phyloP scores from a whole-genome alignment of 2,888 invertebrate genomes.

The Ametastegia equiseti region DNA sequence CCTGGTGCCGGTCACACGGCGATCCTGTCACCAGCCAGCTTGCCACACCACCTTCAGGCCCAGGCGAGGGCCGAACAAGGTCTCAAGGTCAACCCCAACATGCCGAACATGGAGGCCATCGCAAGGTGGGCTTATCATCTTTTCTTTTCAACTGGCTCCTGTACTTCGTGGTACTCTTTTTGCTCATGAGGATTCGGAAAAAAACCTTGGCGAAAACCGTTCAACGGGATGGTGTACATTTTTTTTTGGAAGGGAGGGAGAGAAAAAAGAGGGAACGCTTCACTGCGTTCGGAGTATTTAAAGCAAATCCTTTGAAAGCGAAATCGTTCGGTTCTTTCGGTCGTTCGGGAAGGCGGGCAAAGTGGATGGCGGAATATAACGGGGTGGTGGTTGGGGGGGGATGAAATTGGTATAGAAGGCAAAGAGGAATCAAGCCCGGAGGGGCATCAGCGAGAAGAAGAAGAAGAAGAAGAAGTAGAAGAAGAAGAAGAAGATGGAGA shows the following conservation, averaged over 20 bases:
- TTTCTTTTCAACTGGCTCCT: neutral
- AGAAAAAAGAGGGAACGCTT: neutral
- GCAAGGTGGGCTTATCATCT: constrained; percentile 83
- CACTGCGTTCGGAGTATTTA: constrained; percentile 8
- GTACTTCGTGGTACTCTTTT: neutral
- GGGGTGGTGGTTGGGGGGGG: neutral
- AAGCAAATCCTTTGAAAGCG: constrained; percentile 38
- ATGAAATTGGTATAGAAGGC: constrained; percentile 6
- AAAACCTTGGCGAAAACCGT: neutral
- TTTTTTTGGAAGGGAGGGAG: neutral
- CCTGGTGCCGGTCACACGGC: constrained; percentile 85
- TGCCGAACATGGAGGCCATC: constrained; percentile 93
- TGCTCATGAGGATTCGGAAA: neutral
- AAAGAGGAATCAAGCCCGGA: constrained; percentile 18
- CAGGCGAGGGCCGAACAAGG: constrained; percentile 90
- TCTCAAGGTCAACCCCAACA: constrained; percentile 87
- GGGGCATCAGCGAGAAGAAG: constrained; percentile 5
- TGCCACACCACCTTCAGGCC: constrained; percentile 84
- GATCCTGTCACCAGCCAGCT: constrained; percentile 92
- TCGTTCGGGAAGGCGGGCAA: neutral
- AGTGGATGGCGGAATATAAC: constrained; percentile 36
- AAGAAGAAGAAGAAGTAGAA: neutral
- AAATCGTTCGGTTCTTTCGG: constrained; percentile 28
- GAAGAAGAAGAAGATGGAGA: neutral
- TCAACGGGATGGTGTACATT: neutral